Percentiles rank a stretch among this genome's conserved stretches.
phyloP scores from a whole-genome alignment of 2,113 vertebrate genomes.

The Coturnix japonica region DNA sequence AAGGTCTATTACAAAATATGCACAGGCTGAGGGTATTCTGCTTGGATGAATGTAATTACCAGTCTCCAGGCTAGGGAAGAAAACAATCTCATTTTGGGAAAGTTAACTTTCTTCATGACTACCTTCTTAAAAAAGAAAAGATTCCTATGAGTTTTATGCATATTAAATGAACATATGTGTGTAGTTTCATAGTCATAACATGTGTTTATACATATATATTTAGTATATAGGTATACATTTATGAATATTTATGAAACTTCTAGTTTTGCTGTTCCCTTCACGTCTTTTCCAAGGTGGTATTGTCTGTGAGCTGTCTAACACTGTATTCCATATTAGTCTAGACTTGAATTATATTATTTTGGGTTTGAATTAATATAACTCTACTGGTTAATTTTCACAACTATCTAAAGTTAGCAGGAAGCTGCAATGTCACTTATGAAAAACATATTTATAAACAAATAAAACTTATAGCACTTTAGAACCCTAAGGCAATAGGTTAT shows the following conservation, averaged over 20 bases:
- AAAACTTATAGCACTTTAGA: background rate
- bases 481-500: background rate
- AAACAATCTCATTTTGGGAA: background rate
- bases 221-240: background rate
- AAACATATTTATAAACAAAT: background rate
- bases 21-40: background rate
- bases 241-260: background rate
- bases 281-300: background rate
- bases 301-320: background rate
- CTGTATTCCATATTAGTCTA: background rate
- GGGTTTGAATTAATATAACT: background rate
- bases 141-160: background rate
- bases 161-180: background rate
- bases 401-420: background rate
- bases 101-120: background rate
- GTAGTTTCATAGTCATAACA: background rate
- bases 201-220: background rate
- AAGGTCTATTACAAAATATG: background rate
- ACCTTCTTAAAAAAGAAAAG: background rate
- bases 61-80: background rate
- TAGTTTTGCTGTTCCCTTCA: background rate
- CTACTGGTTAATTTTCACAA: background rate
- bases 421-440: background rate
- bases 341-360: background rate
- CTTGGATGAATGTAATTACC: background rate